Base-by-base conservation (phyloP, 2,888 invertebrate genomes). In the Epsilonema sp. region DNA sequence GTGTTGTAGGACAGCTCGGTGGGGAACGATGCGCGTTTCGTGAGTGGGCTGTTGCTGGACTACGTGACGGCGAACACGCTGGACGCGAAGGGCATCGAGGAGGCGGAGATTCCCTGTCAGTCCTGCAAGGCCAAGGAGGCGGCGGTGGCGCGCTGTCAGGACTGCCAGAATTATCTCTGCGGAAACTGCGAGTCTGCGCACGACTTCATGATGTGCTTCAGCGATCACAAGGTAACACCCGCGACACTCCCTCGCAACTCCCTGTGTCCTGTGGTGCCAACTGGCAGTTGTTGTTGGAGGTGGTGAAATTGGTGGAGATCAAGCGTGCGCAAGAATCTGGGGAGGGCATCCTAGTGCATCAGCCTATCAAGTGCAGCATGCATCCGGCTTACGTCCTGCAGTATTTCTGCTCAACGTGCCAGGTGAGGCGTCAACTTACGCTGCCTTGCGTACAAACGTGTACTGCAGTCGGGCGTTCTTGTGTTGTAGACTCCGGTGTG, bases 151-250 rank as follows among this genome's bases (percentile, higher is more conserved):
- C 77, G 86, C 51, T 92, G 90, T 70, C 81, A 81, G 58, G 87
- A 90, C 66, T 92, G 90, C 70, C 83, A 85, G 61, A 85, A 85
- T 68, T 82, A 87, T 65, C 73, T 92, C 44, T 90, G 90, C 70
- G 78, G 80, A 52, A 83, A 85, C 65, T 92, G 90, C 71, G 85
- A 86, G 61, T 82, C 84, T 37, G 90, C 90, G 49, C 90, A 92
- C 68, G 82, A 85, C 67, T 87, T 82, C 64, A 90, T 90, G 90
- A 76, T 86, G 55, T 87, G 89, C 71, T 92, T 92, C 66, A 89
- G 90, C 68, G 84, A 83, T 60, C 90, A 92, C 67, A 65, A 66
- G 62, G 72, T 71, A 54, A 49, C 13, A 13, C 5, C 19, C n/a
- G n/a, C n/a, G n/a, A n/a, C n/a, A n/a, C n/a, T n/a, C n/a, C n/a